phyloP scores from a whole-genome alignment of 92 coral and sea anemone genomes.

The Paramuricea clavata region DNA sequence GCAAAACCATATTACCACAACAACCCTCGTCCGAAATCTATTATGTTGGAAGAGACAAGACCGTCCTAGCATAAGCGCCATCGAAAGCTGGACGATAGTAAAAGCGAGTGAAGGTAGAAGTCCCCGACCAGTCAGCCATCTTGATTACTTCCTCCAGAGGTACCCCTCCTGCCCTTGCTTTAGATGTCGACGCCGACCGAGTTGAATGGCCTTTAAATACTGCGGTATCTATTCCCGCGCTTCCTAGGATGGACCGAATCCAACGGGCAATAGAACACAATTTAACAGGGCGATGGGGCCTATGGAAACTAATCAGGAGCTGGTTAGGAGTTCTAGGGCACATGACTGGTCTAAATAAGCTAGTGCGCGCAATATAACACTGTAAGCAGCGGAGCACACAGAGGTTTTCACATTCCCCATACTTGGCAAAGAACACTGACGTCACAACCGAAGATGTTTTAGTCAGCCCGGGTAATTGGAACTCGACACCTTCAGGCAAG shows the following conservation, averaged over 20 bases:
- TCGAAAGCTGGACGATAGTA: constrained; percentile 4
- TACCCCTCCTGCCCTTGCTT: not conserved
- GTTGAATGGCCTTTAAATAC: constrained; percentile 7
- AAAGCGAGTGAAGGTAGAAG: constrained; percentile 1
- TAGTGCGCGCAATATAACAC: constrained; percentile 17
- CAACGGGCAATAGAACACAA: constrained; percentile 2
- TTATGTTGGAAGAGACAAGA: constrained; percentile 1
- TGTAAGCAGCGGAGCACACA: constrained; percentile 4
- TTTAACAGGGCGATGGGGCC: constrained; percentile 18
- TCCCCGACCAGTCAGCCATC: not conserved
- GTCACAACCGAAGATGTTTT: too few species aligned
- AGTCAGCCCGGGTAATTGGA: too few species aligned
- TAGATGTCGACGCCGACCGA: not conserved
- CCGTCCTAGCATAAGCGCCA: not conserved
- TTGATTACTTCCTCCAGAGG: constrained; percentile 1
- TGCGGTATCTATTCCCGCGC: constrained; percentile 1
- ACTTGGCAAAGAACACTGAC: constrained; percentile 11
- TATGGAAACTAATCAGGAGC: not conserved
- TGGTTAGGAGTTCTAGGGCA: not conserved
- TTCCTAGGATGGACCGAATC: not conserved
- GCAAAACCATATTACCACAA: not conserved
- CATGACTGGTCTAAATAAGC: not conserved
- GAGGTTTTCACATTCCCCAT: constrained; percentile 9
- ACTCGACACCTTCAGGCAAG: too few species aligned
- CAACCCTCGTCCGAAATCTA: too few species aligned